Percentiles rank a stretch among this genome's conserved stretches.
These are phyloP conservation scores for Galeopsomyia nigrocyanea DNA, from an alignment of 2,888 invertebrate genomes.

Conservation along the genomic window DNA sequence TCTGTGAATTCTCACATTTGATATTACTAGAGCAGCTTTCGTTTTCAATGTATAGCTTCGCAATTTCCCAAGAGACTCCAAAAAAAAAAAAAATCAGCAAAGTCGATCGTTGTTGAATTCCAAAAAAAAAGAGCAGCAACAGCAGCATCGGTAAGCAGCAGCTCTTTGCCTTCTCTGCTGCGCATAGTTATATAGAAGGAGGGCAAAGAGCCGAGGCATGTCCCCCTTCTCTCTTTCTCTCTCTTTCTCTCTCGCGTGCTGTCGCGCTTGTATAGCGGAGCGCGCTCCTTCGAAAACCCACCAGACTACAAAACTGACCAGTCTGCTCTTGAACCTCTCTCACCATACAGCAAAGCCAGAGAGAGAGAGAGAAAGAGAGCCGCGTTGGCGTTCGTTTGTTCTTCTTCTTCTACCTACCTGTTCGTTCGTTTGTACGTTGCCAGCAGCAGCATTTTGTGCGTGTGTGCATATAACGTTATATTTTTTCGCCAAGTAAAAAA, in stretches of 20 bases:
- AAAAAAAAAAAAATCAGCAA: no score
- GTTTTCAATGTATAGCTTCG: no score
- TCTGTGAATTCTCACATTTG: no score
- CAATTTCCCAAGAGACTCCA: no score
- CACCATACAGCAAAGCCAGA: slow-evolving; percentile 4
- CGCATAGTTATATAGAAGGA: slow-evolving; percentile 1
- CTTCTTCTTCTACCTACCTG: neutral
- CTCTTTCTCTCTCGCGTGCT: neutral
- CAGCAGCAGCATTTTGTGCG: neutral
- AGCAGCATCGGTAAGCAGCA: no score
- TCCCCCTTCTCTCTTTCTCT: slow-evolving; percentile 8
- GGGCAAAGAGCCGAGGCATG: neutral
- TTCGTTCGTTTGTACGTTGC: slow-evolving; percentile 2
- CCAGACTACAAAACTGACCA: slow-evolving; percentile 49
- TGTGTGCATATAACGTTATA: no score
- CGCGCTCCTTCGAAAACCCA: slow-evolving; percentile 45
- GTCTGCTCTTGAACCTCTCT: slow-evolving; percentile 46
- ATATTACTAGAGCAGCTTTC: no score
- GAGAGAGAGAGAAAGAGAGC: neutral
- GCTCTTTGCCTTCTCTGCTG: slow-evolving; percentile 31
- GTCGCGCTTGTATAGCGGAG: neutral
- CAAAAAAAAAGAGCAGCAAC: no score
- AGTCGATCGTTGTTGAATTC: no score
- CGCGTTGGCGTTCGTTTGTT: slow-evolving; percentile 38
- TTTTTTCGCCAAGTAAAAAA: no score